Base-by-base conservation (phyloP, 2,113 vertebrate species). In the Parus major region DNA sequence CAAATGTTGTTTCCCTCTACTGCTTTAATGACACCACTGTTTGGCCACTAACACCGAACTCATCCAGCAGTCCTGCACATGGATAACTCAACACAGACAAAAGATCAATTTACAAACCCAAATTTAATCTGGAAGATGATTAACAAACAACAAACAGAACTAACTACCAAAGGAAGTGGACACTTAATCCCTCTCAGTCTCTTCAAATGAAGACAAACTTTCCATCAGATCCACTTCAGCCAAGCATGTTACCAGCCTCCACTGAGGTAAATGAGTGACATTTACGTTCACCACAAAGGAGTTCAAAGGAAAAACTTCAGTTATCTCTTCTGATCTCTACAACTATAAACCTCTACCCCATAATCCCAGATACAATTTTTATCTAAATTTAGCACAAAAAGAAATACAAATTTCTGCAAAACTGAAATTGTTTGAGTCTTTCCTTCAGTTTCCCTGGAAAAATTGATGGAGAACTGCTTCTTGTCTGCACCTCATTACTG, bases 241-340 rank as follows among this genome's bases (percentile, higher is more conserved):
- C 0, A 0, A 61, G 66, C 46, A 21, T 2, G 1, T 16, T 46
- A 46, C 8, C 52, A 50, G 33, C 25, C 27, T 60, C 18, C 71
- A 49, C 25, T 3, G 0, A 39, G 31, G 21, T 15, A 79, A 82
- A 50, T 7, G 9, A 61, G 31, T 16, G 11, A 94, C 55, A 76
- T 39, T 35, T 24, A 29, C 28, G 29, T 55, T 84, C 23, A n/a
- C 47, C 47, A 72, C 12, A 41, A 9, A 78, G 15, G 31, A 92
- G n/a, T 22, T 36, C 42, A 63, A 81, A 24, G 2, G 6, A 15
- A 77, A 61, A 4, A 2, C 42, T n/a, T 46, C 33, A 36, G 13
- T 23, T 15, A 36, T 47, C 55, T 71, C 49, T 66, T 79, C 49
- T 72, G 29, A 66, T 72, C 41, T 56, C 39, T 24, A 36, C 31